Evolutionary conservation across 2,888 invertebrate species (phyloP), one percentile per base, ranked within the genome.

Genomic region (Chloromyia formosa): DNA sequence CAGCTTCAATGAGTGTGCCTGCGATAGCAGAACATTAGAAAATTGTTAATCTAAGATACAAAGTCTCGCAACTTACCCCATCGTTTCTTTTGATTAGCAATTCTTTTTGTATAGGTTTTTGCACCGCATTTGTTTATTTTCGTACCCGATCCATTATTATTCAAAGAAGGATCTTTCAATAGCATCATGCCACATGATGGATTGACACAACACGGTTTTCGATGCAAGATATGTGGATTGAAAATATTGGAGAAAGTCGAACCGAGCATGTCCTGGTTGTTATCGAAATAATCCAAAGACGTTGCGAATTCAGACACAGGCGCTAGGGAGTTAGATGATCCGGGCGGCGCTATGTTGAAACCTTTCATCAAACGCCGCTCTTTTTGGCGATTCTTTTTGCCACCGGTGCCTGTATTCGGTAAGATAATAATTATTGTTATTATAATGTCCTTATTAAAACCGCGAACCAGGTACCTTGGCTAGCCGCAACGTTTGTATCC

Each of bases 321-420:
- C 72, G 93, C 91, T 78, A 93, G 85, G 76, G 89, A 87, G 75
- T 86, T 85, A 68, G 88, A 87, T 16, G 89, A 89, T 0, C 91
- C 90, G 42, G 90, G 90, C 42, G 93, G 92, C 16, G 92, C 93
- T 79, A 95, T 95, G 87, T 96, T 95, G 88, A 96, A 96, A 16
- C 94, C 96, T 85, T 96, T 96, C 95, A 96, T 95, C 74, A 96
- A 87, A 1, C 96, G 90, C 0, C 96, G 90, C 84, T 96, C 96
- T 85, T 96, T 95, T 84, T 95, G 95, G 0, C 96, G 91, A 84
- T 96, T 95, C 87, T 96, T 96, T 86, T 96, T 96, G 74, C 96
- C 96, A 78, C 95, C 95, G 77, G 94, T 92, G 82, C 93, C 94
- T 92, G 83, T 18, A 58, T 16, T 58, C 16, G 58, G 23, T 16